These are phyloP conservation scores for Centrocercus urophasianus DNA, from an alignment of 2,113 vertebrate genomes.

Conservation along the genomic window DNA sequence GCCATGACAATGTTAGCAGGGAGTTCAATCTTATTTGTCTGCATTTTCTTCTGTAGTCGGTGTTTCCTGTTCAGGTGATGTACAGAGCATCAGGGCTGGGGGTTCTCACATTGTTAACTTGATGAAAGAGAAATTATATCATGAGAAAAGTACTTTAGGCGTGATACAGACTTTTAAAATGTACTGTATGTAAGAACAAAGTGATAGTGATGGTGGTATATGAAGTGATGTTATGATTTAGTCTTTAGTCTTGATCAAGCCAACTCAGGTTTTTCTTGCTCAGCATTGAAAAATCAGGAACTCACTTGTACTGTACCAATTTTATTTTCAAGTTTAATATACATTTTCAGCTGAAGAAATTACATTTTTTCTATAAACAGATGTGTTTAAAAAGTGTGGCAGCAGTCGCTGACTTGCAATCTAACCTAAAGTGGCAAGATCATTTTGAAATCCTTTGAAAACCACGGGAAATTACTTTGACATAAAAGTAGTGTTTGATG, in stretches of 20 bases:
- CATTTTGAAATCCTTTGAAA: neutral
- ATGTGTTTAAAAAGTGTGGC: neutral
- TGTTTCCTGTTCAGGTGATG: neutral
- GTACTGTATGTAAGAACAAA: neutral
- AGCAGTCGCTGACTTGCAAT: neutral
- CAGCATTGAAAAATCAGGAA: neutral
- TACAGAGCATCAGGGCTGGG: fast-evolving
- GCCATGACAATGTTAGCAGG: neutral
- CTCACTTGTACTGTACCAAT: neutral
- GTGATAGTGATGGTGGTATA: neutral
- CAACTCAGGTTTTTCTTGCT: neutral
- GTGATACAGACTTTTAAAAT: neutral
- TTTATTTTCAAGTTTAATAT: neutral
- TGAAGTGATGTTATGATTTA: neutral
- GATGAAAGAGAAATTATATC: neutral
- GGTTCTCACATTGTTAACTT: neutral
- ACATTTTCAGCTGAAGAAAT: neutral
- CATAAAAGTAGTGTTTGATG: neutral
- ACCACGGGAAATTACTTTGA: neutral
- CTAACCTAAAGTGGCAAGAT: neutral
- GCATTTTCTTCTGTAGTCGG: neutral
- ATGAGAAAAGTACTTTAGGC: neutral
- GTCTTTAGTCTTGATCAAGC: neutral
- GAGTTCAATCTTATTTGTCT: neutral
- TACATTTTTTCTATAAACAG: neutral